Percentiles rank a stretch among this genome's conserved stretches.
Conservation (phyloP, 1,140 invertebrate genomes). For the Bombyx mori region ASM3026992v2 NC_085119.1:7650001-7650500, state of each 20-base stretch:
- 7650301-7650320: conserved; percentile 42
- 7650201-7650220: conserved; percentile 76
- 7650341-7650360: conserved; percentile 80
- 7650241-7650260: conserved; percentile 73
- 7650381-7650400: conserved; percentile 78
- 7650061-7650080: conserved; percentile 64
- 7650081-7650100: conserved; percentile 80
- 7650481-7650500: no score
- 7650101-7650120: conserved; percentile 79
- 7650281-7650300: conserved; percentile 51
- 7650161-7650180: conserved; percentile 58
- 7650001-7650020: conserved; percentile 56
- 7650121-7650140: conserved; percentile 71
- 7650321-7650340: conserved; percentile 74
- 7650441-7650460: no score
- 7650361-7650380: conserved; percentile 81
- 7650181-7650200: conserved; percentile 65
- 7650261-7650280: conserved; percentile 79
- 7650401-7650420: conserved; percentile 48
- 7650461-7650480: no score
- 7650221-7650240: conserved; percentile 75
- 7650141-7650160: conserved; percentile 79
- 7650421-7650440: conserved; percentile 1
- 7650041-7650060: conserved; percentile 47
- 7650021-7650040: conserved; percentile 76